A percentile compares a stretch with the other conserved stretches of the same genome.
Conservation (phyloP, 2,113 vertebrate genomes). For the Daphoenositta chrysoptera region DNA sequence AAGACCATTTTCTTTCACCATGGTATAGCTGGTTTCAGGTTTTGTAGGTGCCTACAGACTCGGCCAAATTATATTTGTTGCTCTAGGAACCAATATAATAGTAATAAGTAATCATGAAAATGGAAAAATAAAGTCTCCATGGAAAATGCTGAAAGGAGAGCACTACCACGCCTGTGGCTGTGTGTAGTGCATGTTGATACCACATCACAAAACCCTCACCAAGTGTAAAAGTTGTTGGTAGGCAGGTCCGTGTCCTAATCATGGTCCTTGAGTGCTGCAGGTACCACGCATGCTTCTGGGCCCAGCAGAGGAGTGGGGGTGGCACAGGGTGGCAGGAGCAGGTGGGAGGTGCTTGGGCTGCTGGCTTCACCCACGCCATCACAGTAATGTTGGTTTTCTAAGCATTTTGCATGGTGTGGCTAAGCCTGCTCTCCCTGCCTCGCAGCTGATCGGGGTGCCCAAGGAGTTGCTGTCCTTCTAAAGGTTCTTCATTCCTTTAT, state of each 20-base stretch:
- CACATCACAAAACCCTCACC: not conserved
- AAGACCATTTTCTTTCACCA: not conserved
- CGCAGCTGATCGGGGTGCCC: not conserved
- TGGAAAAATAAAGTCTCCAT: not conserved
- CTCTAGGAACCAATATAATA: not conserved
- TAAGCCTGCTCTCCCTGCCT: not conserved
- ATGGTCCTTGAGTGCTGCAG: not conserved
- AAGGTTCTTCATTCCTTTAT: not conserved
- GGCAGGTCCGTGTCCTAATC: rapidly evolving
- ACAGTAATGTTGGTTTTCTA: not conserved
- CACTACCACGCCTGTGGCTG: not conserved
- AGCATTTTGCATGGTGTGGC: not conserved
- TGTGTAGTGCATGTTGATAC: rapidly evolving
- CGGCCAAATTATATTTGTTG: not conserved
- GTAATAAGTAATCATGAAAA: not conserved
- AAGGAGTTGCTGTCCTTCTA: not conserved
- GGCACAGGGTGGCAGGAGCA: not conserved
- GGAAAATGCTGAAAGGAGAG: not conserved
- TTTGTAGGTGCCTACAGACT: not conserved
- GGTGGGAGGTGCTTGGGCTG: not conserved
- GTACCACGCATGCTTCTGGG: not conserved
- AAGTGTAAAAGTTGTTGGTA: rapidly evolving
- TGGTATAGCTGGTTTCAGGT: not conserved
- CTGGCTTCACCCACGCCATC: not conserved
- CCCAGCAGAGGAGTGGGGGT: not conserved